phyloP scores from a whole-genome alignment of 2,113 vertebrate genomes.

The Accipiter virgatus region DNA sequence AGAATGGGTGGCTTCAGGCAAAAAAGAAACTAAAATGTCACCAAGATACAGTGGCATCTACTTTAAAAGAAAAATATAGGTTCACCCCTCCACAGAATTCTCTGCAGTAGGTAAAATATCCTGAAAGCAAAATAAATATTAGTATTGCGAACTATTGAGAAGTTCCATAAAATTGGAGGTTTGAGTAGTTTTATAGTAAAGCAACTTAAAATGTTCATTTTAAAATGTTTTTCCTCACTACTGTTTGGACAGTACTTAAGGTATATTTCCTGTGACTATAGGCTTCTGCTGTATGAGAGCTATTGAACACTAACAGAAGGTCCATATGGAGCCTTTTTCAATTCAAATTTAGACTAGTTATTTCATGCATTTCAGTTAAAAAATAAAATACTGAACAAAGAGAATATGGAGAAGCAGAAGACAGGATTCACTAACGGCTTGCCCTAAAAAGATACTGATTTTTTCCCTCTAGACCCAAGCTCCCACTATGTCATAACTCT shows the following conservation, averaged over 20 bases:
- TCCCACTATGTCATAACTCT: slow-evolving; percentile 97
- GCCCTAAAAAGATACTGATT: neutral
- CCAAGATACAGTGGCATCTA: neutral
- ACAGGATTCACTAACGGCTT: neutral
- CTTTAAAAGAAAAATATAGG: neutral
- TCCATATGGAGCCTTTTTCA: neutral
- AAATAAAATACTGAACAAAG: neutral
- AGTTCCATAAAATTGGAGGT: neutral
- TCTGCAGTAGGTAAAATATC: neutral
- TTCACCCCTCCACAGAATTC: neutral
- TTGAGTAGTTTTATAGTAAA: neutral
- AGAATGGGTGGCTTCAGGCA: neutral
- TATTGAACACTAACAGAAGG: neutral
- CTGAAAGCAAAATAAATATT: neutral
- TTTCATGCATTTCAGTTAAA: neutral
- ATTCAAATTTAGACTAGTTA: neutral
- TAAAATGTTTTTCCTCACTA: neutral
- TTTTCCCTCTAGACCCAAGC: slow-evolving; percentile 84
- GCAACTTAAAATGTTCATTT: neutral
- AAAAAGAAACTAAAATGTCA: neutral
- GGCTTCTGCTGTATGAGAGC: neutral
- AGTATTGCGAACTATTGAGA: neutral
- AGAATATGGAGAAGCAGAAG: neutral
- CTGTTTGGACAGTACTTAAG: neutral
- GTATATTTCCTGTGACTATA: neutral